Percentiles rank a stretch among this genome's conserved stretches.
phyloP scores from a whole-genome alignment of 2,113 vertebrate genomes.

The Actenoides hombroni region DNA sequence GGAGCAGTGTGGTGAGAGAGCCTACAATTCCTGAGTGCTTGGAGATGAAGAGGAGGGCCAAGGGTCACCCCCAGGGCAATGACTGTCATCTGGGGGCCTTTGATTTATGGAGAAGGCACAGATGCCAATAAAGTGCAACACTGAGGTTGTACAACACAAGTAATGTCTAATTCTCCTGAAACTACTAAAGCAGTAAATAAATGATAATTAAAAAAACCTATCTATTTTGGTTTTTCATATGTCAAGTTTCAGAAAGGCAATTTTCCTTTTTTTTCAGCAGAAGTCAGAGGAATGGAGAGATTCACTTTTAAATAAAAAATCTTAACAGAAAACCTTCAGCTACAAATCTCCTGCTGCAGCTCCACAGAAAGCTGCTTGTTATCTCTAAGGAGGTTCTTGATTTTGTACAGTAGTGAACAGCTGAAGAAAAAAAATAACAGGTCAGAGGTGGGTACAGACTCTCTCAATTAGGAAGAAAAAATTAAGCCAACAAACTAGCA shows the following conservation, averaged over 20 bases:
- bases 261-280: background rate
- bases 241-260: background rate
- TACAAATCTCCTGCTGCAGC: background rate
- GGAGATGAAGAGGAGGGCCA: background rate
- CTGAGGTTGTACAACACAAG: background rate
- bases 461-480: conserved; percentile 16
- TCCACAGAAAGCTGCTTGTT: conserved; percentile 5
- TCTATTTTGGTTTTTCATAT: background rate
- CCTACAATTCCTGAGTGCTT: background rate
- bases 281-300: background rate
- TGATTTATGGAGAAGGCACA: background rate
- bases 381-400: background rate
- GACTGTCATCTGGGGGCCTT: background rate
- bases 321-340: background rate
- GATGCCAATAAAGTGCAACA: background rate
- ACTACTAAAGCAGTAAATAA: background rate
- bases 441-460: background rate
- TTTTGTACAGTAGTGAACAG: background rate
- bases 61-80: background rate
- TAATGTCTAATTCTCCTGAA: background rate
- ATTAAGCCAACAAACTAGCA: conserved; percentile 40
- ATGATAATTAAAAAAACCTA: background rate
- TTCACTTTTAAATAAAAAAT: accelerated
- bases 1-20: background rate
- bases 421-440: background rate